Conservation (phyloP, 2,113 vertebrate genomes). For the Tauraco erythrolophus region DNA sequence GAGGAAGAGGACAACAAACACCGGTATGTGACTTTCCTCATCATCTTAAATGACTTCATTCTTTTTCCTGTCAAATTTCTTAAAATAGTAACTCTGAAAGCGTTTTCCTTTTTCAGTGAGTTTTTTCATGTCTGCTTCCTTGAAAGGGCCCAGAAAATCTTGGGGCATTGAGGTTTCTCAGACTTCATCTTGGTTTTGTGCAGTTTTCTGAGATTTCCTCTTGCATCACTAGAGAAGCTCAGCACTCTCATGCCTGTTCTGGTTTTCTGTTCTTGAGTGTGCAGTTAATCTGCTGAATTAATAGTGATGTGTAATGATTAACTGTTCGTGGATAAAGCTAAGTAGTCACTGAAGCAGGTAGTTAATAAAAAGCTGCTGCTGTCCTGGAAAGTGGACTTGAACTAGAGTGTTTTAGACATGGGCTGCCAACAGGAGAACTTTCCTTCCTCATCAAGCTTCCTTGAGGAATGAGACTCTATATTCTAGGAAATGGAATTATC, state of each 20-base stretch:
- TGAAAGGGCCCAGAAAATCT: background rate
- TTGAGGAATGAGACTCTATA: background rate
- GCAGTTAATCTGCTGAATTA: background rate
- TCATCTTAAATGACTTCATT: background rate
- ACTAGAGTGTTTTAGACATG: background rate
- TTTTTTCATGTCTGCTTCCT: background rate
- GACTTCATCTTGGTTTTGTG: background rate
- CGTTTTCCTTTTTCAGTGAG: background rate
- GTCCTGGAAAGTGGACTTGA: background rate
- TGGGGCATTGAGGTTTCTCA: background rate
- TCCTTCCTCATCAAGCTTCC: background rate
- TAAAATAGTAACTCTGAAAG: background rate
- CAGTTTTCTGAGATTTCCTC: background rate
- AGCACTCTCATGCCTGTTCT: accelerated
- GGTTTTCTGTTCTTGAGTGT: background rate
- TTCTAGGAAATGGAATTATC: background rate
- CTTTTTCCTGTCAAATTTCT: background rate
- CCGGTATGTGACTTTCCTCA: conserved; percentile 43
- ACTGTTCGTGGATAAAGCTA: background rate
- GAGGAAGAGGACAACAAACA: conserved; percentile 73
- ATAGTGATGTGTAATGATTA: background rate
- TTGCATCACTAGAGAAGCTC: background rate
- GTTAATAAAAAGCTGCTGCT: background rate
- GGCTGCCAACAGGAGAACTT: background rate
- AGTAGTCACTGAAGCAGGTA: background rate